Evolutionary conservation across 2,797 vertebrate genomes (phyloP), one percentile per base, ranked within the genome.

Genomic region (Enteromius afrohamiltoni): DNA sequence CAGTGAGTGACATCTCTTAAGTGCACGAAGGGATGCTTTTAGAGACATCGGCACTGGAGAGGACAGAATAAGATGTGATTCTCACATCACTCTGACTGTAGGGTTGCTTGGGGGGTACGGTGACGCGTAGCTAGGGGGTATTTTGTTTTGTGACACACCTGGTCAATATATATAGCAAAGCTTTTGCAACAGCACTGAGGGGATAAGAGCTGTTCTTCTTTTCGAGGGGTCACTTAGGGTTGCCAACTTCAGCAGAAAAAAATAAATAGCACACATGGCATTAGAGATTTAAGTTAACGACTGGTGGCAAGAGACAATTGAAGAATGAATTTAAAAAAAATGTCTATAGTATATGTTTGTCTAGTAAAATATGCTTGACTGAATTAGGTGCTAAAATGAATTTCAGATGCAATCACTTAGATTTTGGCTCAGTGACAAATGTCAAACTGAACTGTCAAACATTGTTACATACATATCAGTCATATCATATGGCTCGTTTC

Each of bases 1-100:
- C 58, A 68, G 71, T 70, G 80, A 85, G 62, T 77, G 79, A 79
- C 79, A 77, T 77, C 64, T 45, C 65, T 79, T 75, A 83, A 81
- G 75, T 76, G 84, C 73, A 86, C 11, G 9, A 58, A 23, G 51
- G 29, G 37, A 53, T 76, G 58, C 47, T 79, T 85, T 75, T 80
- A 79, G 62, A 77, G 51, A 21, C 23, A 77, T 40, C 11, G 10
- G 45, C 9, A 17, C 77, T 62, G 51, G 67, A 77, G 42, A 75
- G 49, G 73, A 84, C 51, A 68, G 19, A 75, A 68, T 1, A 14
- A 26, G 47, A 16, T 51, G 51, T 13, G 77, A 45, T 51, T 70
- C 31, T n/a, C 37, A 76, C 49, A 62, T 7, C 13, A n/a, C 58
- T 77, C 10, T 45, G 74, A 65, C 84, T 70, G 31, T 64, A 5